phyloP scores from a whole-genome alignment of 2,888 invertebrate genomes.

The Deroplatys truncata region DNA sequence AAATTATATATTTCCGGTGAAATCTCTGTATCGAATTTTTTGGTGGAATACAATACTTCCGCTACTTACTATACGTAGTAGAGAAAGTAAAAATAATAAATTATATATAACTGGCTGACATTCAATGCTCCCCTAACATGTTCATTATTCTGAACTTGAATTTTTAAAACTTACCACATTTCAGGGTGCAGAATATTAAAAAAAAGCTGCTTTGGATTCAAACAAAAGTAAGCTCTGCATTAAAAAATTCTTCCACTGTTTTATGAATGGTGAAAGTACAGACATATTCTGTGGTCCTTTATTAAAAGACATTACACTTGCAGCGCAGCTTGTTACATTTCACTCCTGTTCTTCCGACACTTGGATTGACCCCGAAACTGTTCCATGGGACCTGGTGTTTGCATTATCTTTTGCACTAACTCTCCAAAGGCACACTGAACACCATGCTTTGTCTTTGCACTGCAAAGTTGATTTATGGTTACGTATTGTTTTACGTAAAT shows the following conservation, averaged over 20 bases:
- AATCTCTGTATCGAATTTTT: too few relatives aligned
- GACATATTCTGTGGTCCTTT: not conserved
- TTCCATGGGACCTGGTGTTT: slow-evolving; percentile 74
- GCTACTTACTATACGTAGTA: too few relatives aligned
- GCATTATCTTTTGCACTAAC: slow-evolving; percentile 93
- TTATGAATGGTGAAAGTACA: slow-evolving; percentile 40
- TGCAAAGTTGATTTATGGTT: too few relatives aligned
- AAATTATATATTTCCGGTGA: too few relatives aligned
- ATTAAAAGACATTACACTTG: slow-evolving; percentile 23
- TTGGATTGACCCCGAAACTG: slow-evolving; percentile 23
- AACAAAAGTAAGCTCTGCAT: not conserved
- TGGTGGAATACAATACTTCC: too few relatives aligned
- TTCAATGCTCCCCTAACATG: not conserved
- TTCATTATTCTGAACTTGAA: not conserved
- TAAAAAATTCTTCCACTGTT: slow-evolving; percentile 50
- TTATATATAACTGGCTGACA: not conserved
- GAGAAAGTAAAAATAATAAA: too few relatives aligned
- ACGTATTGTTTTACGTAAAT: too few relatives aligned
- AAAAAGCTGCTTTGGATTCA: not conserved
- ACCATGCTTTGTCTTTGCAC: slow-evolving; percentile 94
- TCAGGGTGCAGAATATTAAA: not conserved
- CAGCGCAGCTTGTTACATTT: slow-evolving; percentile 19
- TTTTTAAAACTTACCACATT: not conserved
- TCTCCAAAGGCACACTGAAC: slow-evolving; percentile 96
- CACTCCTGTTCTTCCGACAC: slow-evolving; percentile 8